These are phyloP conservation scores for Heliconius ismenius DNA, from an alignment of 2,888 invertebrate genomes.

Conservation along the genomic window DNA sequence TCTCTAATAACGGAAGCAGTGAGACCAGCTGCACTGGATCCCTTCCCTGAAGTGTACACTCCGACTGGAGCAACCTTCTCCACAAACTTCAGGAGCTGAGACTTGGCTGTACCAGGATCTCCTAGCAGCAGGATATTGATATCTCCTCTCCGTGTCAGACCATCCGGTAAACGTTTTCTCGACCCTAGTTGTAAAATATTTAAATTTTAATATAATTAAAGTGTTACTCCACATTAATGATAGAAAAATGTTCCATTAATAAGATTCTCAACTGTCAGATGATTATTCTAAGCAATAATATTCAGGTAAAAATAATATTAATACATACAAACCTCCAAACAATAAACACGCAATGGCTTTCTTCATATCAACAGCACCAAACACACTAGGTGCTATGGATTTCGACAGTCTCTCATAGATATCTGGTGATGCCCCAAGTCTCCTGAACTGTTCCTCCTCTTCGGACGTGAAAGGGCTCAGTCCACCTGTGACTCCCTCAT, in stretches of 20 bases:
- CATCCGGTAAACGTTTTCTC: slow-evolving; percentile 95
- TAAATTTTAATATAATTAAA: too few species aligned
- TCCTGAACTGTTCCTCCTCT: slow-evolving; percentile 87
- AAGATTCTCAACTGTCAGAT: too few species aligned
- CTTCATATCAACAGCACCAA: slow-evolving; percentile 96
- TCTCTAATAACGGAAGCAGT: slow-evolving; percentile 98
- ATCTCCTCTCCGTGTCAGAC: slow-evolving; percentile 96
- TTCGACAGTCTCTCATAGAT: slow-evolving; percentile 93
- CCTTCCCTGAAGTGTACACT: slow-evolving; percentile 99
- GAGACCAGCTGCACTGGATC: slow-evolving; percentile 98
- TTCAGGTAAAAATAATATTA: not conserved
- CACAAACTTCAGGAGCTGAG: slow-evolving; percentile 98
- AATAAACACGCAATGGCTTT: slow-evolving; percentile 97
- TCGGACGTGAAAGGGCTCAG: slow-evolving; percentile 75
- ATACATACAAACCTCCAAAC: slow-evolving; percentile 88
- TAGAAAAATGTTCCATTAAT: too few species aligned
- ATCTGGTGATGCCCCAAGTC: slow-evolving; percentile 91
- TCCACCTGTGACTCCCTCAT: slow-evolving; percentile 89
- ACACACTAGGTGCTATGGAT: slow-evolving; percentile 98
- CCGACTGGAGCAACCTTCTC: slow-evolving; percentile 96
- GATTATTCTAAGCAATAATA: not conserved
- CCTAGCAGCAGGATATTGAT: slow-evolving; percentile 97
- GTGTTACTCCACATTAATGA: not conserved
- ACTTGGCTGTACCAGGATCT: slow-evolving; percentile 99
- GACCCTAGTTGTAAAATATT: slow-evolving; percentile 76